Conservation (phyloP, 2,888 invertebrate genomes). For the Junonia oenone region DNA sequence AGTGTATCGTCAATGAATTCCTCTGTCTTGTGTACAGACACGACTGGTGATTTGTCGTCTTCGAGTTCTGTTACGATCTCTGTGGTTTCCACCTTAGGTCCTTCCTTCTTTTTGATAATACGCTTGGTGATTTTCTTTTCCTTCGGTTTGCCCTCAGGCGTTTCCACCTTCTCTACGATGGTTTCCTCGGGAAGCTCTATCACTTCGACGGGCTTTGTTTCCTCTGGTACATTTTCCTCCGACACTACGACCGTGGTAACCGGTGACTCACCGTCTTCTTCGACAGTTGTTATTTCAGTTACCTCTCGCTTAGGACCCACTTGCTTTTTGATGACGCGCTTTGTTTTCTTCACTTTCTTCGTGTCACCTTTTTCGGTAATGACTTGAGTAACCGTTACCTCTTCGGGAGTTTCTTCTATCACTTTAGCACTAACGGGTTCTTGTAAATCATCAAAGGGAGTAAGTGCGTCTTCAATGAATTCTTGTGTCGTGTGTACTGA, state of each 20-base stretch:
- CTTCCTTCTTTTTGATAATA: slow-evolving; percentile 44
- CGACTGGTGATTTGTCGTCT: slow-evolving; percentile 1
- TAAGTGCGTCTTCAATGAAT: background rate
- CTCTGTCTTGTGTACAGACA: slow-evolving; percentile 4
- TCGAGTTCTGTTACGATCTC: slow-evolving; percentile 17
- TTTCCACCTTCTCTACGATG: slow-evolving; percentile 18
- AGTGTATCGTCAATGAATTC: slow-evolving; percentile 26
- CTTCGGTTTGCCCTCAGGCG: slow-evolving; percentile 42
- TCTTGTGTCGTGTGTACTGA: slow-evolving; percentile 22
- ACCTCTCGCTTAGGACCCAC: slow-evolving; percentile 30
- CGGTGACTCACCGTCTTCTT: slow-evolving; percentile 39
- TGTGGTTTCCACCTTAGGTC: slow-evolving; percentile 35
- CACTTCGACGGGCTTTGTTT: slow-evolving; percentile 23
- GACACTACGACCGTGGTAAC: slow-evolving; percentile 32
- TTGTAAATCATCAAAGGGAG: slow-evolving; percentile 24
- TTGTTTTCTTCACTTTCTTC: slow-evolving; percentile 35
- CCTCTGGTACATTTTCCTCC: slow-evolving; percentile 8
- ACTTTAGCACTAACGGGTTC: background rate
- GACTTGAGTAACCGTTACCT: slow-evolving; percentile 15
- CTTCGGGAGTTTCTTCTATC: background rate
- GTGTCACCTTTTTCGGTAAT: slow-evolving; percentile 4
- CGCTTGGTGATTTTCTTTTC: slow-evolving; percentile 26
- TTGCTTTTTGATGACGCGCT: slow-evolving; percentile 36
- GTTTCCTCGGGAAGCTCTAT: slow-evolving; percentile 42
- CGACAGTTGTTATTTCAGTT: too few species aligned